A percentile compares a stretch with the other conserved stretches of the same genome.
Conservation (phyloP, 2,113 vertebrate species). For the Archilochus colubris region DNA sequence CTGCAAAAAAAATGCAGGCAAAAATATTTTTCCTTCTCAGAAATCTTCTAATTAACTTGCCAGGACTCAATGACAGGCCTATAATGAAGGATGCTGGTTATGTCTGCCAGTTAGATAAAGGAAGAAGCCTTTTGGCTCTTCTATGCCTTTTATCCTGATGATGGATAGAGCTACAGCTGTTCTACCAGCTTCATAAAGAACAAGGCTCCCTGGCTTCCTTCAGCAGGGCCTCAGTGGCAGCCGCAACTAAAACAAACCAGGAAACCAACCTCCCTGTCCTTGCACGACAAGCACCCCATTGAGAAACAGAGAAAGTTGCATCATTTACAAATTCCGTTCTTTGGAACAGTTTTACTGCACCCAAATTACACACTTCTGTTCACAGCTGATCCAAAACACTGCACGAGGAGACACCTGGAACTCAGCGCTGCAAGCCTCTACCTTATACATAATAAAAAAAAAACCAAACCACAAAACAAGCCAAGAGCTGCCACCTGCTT, state of each 20-base stretch:
- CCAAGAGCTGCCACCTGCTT: background rate
- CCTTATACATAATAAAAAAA: background rate
- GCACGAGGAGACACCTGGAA: slow-evolving; percentile 62
- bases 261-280: slow-evolving; percentile 57
- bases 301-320: slow-evolving; percentile 52
- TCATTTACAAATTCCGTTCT: slow-evolving; percentile 66
- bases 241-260: slow-evolving; percentile 63
- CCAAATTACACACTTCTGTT: slow-evolving; percentile 38
- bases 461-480: background rate
- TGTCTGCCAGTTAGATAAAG: slow-evolving; percentile 13
- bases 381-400: slow-evolving; percentile 45
- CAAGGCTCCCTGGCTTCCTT: slow-evolving; percentile 52
- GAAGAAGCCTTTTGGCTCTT: slow-evolving; percentile 2
- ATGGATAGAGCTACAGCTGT: slow-evolving; percentile 66
- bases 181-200: slow-evolving; percentile 62
- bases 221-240: slow-evolving; percentile 51
- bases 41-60: background rate
- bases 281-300: slow-evolving; percentile 62
- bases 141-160: slow-evolving; percentile 44
- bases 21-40: background rate
- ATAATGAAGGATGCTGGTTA: slow-evolving; percentile 5
- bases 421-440: background rate
- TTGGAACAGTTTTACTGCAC: slow-evolving; percentile 22
- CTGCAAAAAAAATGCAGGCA: background rate
- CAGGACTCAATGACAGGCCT: background rate